phyloP scores from a whole-genome alignment of 2,797 vertebrate species.

The Eidolon dupreanum region DNA sequence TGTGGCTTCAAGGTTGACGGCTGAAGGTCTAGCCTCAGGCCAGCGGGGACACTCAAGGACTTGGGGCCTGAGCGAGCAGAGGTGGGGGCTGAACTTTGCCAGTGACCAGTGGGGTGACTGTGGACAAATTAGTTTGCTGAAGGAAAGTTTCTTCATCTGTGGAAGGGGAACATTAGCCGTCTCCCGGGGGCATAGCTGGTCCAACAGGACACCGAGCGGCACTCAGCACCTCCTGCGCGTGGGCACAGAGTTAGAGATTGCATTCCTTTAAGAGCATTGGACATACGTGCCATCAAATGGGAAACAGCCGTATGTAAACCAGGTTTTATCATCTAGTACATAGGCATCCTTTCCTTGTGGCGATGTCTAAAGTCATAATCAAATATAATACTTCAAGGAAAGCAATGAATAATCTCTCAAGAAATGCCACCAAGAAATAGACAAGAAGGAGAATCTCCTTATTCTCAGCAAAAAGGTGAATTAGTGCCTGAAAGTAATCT shows the following conservation, averaged over 20 bases:
- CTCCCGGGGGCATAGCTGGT: not conserved
- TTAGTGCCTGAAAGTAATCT: not conserved
- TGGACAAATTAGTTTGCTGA: not conserved
- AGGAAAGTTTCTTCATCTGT: not conserved
- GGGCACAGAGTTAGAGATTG: not conserved
- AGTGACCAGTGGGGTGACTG: not conserved
- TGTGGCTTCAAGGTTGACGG: not conserved
- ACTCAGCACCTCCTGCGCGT: not conserved
- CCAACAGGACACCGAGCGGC: no score
- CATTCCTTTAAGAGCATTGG: not conserved
- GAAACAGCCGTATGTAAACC: not conserved
- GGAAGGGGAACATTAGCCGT: not conserved
- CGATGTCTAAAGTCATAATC: not conserved
- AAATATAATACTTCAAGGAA: not conserved
- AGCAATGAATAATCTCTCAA: not conserved
- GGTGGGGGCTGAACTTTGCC: not conserved
- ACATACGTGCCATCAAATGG: not conserved
- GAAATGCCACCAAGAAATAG: not conserved
- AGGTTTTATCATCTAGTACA: not conserved
- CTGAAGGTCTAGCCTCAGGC: not conserved
- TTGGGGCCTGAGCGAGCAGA: not conserved
- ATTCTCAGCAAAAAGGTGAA: not conserved
- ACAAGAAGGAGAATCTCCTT: not conserved
- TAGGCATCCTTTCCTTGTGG: not conserved
- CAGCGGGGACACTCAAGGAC: not conserved